Percentiles rank a stretch among this genome's conserved stretches.
phyloP scores from a whole-genome alignment of 2,113 vertebrate species.

The Gracilinanus agilis region DNA sequence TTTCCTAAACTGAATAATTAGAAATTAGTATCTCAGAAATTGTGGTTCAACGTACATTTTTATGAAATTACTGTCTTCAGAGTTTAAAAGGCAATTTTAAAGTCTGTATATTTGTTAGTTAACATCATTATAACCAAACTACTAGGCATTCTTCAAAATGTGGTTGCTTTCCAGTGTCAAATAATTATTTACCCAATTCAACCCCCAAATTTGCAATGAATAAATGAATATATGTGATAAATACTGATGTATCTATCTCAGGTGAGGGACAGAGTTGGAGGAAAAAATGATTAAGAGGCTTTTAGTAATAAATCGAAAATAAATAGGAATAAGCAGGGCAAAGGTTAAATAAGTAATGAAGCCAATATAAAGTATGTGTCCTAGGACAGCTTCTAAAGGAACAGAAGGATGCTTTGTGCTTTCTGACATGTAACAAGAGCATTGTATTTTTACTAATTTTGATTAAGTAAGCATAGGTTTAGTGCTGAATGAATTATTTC shows the following conservation, averaged over 20 bases:
- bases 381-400: constrained; percentile 31
- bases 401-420: constrained; percentile 1
- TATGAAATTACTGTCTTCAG: background rate
- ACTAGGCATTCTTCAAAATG: constrained; percentile 51
- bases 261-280: background rate
- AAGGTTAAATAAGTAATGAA: constrained; percentile 29
- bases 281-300: constrained; percentile 38
- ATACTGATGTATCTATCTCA: constrained; percentile 9
- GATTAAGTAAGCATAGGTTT: constrained; percentile 55
- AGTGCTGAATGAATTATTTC: constrained; percentile 50
- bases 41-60: background rate
- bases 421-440: constrained; percentile 51
- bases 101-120: background rate
- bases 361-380: constrained; percentile 32
- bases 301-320: constrained; percentile 49
- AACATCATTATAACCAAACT: background rate
- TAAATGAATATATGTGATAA: constrained; percentile 28
- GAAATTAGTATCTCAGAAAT: background rate
- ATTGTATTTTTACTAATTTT: background rate
- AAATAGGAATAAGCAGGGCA: constrained; percentile 8
- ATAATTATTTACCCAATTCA: constrained; percentile 9
- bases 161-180: constrained; percentile 57
- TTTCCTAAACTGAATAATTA: constrained; percentile 48
- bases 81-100: background rate
- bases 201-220: constrained; percentile 42